Evolutionary conservation across 2,888 invertebrate species (phyloP), one percentile per base, ranked within the genome.

Genomic region (Drosophila phalerata): DNA sequence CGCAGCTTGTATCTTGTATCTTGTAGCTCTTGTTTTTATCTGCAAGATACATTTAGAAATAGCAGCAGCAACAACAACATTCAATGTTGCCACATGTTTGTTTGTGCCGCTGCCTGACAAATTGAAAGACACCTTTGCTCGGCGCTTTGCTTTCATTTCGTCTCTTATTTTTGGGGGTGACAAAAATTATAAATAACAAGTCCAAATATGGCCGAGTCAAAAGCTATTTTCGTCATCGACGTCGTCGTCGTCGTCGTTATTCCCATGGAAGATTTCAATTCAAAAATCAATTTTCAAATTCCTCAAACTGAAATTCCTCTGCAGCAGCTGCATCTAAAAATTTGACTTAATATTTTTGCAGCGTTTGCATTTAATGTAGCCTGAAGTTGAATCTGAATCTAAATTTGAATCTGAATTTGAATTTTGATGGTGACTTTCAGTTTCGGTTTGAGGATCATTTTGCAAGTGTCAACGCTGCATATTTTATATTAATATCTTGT

Each of bases 171-270:
- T 73, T 57, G 74, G 60, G 73, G 76, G 52, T 43, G 63, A 74
- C 63, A 51, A 42, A 56, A 60, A 63, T 60, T 73, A 73, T 73
- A 74, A 74, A 74, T 74, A 74, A 74, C 74, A 69, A 45, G 45
- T n/a, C 75, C 75, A 53, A 65, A 76, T 72, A 72, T 58, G 77
- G 65, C 51, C 19, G 49, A 56, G 30, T 15, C 30, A 1, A 40
- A 55, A 56, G 47, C 60, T 74, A 74, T 74, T 74, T 74, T 64
- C n/a, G 61, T 66, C n/a, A 15, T 15, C 15, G n/a, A n/a, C n/a
- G n/a, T n/a, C n/a, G n/a, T 64, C n/a, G 61, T 66, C 10, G n/a
- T 17, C n/a, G n/a, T 40, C 15, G 17, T 17, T 28, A 11, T 32
- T 30, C n/a, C 43, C 42, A 30, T 5, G 34, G 19, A 49, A 49